Conservation (phyloP, 2,797 vertebrate genomes). For the Chelmon rostratus region DNA sequence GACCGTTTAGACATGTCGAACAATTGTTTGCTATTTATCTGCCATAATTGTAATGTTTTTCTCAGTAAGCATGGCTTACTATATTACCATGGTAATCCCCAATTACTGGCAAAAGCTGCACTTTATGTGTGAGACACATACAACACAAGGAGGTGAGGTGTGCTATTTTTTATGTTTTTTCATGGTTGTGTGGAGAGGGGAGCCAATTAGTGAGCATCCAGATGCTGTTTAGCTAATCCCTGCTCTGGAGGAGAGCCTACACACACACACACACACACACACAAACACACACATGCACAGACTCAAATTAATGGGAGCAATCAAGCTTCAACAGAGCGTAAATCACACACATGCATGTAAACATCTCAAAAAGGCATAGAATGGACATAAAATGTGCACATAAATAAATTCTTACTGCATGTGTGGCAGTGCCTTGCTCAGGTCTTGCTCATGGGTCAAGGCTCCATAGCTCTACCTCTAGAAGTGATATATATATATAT, state of each 20-base stretch:
- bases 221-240: slow-evolving; percentile 85
- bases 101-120: slow-evolving; percentile 79
- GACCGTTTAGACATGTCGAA: slow-evolving; percentile 49
- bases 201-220: slow-evolving; percentile 86
- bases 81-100: slow-evolving; percentile 85
- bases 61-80: slow-evolving; percentile 63
- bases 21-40: slow-evolving; percentile 67
- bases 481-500: no score
- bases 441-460: slow-evolving; percentile 11
- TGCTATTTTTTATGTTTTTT: slow-evolving; percentile 70
- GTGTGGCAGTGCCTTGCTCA: neutral
- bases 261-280: slow-evolving; percentile 34
- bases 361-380: slow-evolving; percentile 31
- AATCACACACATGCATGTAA: slow-evolving; percentile 61
- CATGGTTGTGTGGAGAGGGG: slow-evolving; percentile 77
- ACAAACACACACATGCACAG: slow-evolving; percentile 30
- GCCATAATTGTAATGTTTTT: slow-evolving; percentile 65
- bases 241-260: slow-evolving; percentile 67
- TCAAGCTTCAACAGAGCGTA: slow-evolving; percentile 53
- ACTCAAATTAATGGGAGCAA: slow-evolving; percentile 55
- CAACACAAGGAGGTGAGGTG: slow-evolving; percentile 67
- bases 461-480: no score
- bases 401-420: slow-evolving; percentile 10
- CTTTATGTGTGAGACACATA: slow-evolving; percentile 65
- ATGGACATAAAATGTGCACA: slow-evolving; percentile 28